A percentile compares a stretch with the other conserved stretches of the same genome.
phyloP scores from a whole-genome alignment of 2,888 invertebrate species.

The Hemithea aestivaria region DNA sequence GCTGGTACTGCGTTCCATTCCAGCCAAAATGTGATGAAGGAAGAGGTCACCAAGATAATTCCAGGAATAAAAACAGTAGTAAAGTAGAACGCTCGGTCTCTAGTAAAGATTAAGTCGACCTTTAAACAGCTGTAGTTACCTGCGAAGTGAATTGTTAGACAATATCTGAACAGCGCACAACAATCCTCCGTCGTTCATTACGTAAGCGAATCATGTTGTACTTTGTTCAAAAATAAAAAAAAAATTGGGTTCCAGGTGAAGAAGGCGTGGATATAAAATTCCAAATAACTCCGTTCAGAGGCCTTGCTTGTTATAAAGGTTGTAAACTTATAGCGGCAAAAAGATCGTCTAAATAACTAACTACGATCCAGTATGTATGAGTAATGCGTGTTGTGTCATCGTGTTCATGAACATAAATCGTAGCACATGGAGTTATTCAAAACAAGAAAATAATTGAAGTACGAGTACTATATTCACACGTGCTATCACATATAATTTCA shows the following conservation, averaged over 20 bases:
- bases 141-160: slow-evolving; percentile 73
- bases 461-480: slow-evolving; percentile 40
- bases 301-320: slow-evolving; percentile 71
- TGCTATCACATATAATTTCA: slow-evolving; percentile 51
- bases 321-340: slow-evolving; percentile 46
- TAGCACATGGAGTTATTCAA: slow-evolving; percentile 42
- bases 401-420: slow-evolving; percentile 49
- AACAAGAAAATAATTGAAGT: slow-evolving; percentile 41
- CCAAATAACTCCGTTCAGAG: slow-evolving; percentile 79
- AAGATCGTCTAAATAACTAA: slow-evolving; percentile 51
- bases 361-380: slow-evolving; percentile 72
- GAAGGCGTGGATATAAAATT: slow-evolving; percentile 53
- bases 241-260: slow-evolving; percentile 36
- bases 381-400: slow-evolving; percentile 75
- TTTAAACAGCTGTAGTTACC: slow-evolving; percentile 94
- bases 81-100: slow-evolving; percentile 94
- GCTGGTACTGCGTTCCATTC: slow-evolving; percentile 95
- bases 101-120: slow-evolving; percentile 91
- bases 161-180: slow-evolving; percentile 42
- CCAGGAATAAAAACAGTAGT: slow-evolving; percentile 95
- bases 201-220: slow-evolving; percentile 27
- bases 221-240: slow-evolving; percentile 34
- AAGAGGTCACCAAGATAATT: slow-evolving; percentile 92
- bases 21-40: slow-evolving; percentile 93
- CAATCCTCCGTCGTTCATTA: slow-evolving; percentile 17